Base-by-base conservation (phyloP, 1,140 invertebrate species). In the Pteromalus puparum region DNA sequence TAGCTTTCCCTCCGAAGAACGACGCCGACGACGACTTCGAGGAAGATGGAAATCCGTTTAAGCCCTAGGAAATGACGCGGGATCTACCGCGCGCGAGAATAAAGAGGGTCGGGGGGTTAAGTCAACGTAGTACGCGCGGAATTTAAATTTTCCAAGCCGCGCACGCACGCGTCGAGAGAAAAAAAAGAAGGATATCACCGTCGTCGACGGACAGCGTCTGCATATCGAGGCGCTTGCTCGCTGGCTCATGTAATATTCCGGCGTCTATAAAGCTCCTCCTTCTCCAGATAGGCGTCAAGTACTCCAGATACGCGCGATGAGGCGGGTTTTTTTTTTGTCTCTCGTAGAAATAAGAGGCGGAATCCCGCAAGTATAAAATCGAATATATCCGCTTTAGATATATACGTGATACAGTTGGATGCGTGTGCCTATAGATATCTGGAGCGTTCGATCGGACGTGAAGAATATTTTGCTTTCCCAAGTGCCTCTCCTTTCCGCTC, bases 61-160 rank as follows among this genome's bases (percentile, higher is more conserved):
- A 86, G 86, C 85, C 87, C 86, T 65, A n/a, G 70, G 68, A 79
- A 79, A 84, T 28, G 75, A 79, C 42, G 28, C 12, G 38, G n/a
- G 76, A 79, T 46, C 30, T 53, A 2, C 26, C 9, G 30, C 24
- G 42, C 9, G 30, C 46, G 42, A 72, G 42, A 83, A 80, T 82
- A 82, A 83, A 81, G 84, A 86, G 76, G 86, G 76, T 82, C 78
- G 38, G 68, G 30, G 30, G 73, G 86, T 85, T 86, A 87, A 87
- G 87, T 86, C 87, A 82, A 85, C 82, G 86, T 85, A 87, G 88
- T 87, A n/a, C 87, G 88, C 85, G 81, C 89, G 87, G 90, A 91
- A 90, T 91, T 91, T 91, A 91, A 91, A 91, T 91, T 90, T 86
- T 86, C 85, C 61, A 53, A 18, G n/a, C 80, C 46, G 34, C 46